Evolutionary conservation across 2,888 invertebrate genomes (phyloP).

Genomic region (Perithous albicinctus): DNA sequence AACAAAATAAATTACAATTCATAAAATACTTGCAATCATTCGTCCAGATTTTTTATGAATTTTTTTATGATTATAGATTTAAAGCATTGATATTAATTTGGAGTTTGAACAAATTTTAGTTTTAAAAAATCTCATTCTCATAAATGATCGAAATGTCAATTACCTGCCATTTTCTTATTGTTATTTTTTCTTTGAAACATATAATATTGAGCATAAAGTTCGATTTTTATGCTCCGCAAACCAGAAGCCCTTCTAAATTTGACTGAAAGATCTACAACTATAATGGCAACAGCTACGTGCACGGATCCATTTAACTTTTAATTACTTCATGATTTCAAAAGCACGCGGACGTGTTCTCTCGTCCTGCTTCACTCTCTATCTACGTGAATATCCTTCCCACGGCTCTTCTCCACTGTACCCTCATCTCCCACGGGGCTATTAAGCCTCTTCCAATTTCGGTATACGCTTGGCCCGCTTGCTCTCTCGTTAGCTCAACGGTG

Average conservation of each 20-base stretch:
- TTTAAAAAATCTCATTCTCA: too few relatives aligned
- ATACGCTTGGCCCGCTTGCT: constrained; percentile 56
- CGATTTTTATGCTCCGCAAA: too few relatives aligned
- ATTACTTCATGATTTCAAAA: constrained; percentile 42
- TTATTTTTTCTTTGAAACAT: too few relatives aligned
- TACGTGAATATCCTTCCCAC: constrained; percentile 8
- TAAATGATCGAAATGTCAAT: too few relatives aligned
- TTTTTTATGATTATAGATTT: too few relatives aligned
- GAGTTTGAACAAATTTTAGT: too few relatives aligned
- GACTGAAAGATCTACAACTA: background rate
- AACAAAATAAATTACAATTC: background rate
- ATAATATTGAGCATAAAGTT: too few relatives aligned
- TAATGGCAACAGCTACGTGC: background rate
- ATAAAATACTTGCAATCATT: too few relatives aligned
- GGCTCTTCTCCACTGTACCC: constrained; percentile 34
- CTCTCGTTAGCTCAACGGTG: constrained; percentile 47
- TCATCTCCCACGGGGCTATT: constrained; percentile 58
- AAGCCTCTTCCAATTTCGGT: constrained; percentile 67
- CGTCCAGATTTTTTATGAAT: too few relatives aligned
- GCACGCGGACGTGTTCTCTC: constrained; percentile 18
- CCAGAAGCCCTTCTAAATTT: too few relatives aligned
- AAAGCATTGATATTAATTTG: too few relatives aligned
- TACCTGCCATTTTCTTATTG: too few relatives aligned
- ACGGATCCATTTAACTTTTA: constrained; percentile 24
- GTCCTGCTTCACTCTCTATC: constrained; percentile 14